Base-by-base conservation (phyloP, 2,888 invertebrate species). In the Parapristionchus giblindavisi region DNA sequence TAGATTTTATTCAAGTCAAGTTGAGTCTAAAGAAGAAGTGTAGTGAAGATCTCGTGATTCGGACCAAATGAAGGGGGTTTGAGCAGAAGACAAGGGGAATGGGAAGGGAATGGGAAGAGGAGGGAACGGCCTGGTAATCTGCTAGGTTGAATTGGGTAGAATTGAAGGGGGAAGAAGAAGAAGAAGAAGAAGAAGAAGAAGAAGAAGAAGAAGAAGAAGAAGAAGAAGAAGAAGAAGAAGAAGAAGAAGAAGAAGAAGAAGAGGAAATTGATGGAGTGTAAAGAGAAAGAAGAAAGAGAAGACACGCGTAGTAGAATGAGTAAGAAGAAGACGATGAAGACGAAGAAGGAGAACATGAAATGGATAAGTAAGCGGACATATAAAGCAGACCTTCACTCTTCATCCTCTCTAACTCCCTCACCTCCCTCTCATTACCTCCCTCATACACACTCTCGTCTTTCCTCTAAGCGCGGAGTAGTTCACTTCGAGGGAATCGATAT, bases 1-100 rank as follows among this genome's bases (percentile, higher is more conserved):
- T n/a, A n/a, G n/a, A n/a, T n/a, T n/a, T n/a, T n/a, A n/a, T n/a
- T n/a, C n/a, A n/a, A n/a, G n/a, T n/a, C n/a, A n/a, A n/a, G n/a
- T n/a, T n/a, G n/a, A n/a, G n/a, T n/a, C n/a, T n/a, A n/a, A 48
- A 60, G 61, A n/a, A 17, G 61, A 17, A 61, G 51, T 66, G 66
- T 17, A 40, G 65, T 1, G 11, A 65, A 63, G 8, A 43, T 48
- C 68, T 34, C 71, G 56, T 71, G 71, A 54, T 58, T 71, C 40
- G 29, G 40, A 54, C 40, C 43, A 29, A 52, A 73, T 14, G 76
- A 68, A 48, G 52, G 61, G 56, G 68, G 61, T 24, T 11, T 48
- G 73, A 78, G 52, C 11, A 58, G 71, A 68, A 32, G 65, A 54
- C 38, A 24, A 52, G 58, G 66, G 24, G 72, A 56, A 61, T 60